Percentiles rank a stretch among this genome's conserved stretches.
phyloP scores from a whole-genome alignment of 2,797 vertebrate species.

The Moxostoma hubbsi region DNA sequence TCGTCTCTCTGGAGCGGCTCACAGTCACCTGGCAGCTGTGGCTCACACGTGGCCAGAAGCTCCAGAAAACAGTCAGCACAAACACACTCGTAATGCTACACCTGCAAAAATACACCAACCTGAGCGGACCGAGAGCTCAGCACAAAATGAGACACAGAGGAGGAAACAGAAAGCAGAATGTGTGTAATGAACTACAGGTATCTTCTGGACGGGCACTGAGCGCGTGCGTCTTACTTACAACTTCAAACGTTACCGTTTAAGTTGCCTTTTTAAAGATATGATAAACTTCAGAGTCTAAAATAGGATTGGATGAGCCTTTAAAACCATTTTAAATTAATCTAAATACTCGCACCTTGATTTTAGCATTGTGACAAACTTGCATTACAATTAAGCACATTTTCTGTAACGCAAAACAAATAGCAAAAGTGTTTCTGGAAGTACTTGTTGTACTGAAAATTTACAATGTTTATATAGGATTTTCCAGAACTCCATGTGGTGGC shows the following conservation, averaged over 20 bases:
- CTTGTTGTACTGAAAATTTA: too few species aligned
- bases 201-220: not conserved
- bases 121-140: constrained; percentile 69
- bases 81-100: constrained; percentile 80
- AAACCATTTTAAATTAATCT: too few species aligned
- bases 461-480: too few species aligned
- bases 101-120: constrained; percentile 81
- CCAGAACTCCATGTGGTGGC: too few species aligned
- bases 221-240: too few species aligned
- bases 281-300: not conserved
- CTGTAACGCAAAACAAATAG: too few species aligned
- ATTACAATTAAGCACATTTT: too few species aligned
- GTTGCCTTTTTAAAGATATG: not conserved
- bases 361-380: too few species aligned
- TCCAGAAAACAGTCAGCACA: constrained; percentile 79
- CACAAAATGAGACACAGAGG: constrained; percentile 11
- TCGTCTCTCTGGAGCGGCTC: constrained; percentile 61
- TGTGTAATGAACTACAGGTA: constrained; percentile 23
- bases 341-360: too few species aligned
- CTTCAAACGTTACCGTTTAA: too few species aligned
- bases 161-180: not conserved
- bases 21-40: constrained; percentile 84
- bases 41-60: constrained; percentile 80
- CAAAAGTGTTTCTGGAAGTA: too few species aligned
- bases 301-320: too few species aligned